phyloP scores from a whole-genome alignment of 2,888 invertebrate species.

The Orgyia antiqua region DNA sequence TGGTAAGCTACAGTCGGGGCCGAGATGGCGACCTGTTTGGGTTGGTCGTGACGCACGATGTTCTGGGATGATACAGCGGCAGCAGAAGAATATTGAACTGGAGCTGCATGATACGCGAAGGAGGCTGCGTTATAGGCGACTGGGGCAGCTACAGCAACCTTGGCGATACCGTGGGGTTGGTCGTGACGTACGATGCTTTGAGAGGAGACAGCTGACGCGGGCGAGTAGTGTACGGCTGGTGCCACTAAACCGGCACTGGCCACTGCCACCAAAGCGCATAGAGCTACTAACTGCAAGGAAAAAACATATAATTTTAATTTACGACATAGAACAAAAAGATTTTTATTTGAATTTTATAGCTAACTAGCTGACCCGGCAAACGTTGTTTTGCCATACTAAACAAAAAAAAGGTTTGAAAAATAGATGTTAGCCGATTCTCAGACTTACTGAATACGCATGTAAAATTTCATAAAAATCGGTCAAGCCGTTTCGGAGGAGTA shows the following conservation, averaged over 20 bases:
- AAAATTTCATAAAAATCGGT: too few species aligned
- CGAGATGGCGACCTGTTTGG: conserved; percentile 21
- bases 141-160: conserved; percentile 17
- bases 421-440: too few species aligned
- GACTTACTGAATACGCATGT: too few species aligned
- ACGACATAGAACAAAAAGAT: too few species aligned
- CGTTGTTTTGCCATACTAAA: too few species aligned
- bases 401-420: too few species aligned
- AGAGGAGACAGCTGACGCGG: conserved; percentile 45
- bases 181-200: conserved; percentile 36
- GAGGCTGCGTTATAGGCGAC: conserved; percentile 22
- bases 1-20: conserved; percentile 14
- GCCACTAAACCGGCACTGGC: conserved; percentile 37
- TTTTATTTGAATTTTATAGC: too few species aligned
- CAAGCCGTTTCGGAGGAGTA: too few species aligned
- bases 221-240: conserved; percentile 44
- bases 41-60: conserved; percentile 51
- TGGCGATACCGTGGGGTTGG: conserved; percentile 29
- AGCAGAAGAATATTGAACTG: conserved; percentile 45
- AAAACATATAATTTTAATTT: too few species aligned
- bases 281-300: conserved; percentile 19
- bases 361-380: too few species aligned
- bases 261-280: conserved; percentile 36
- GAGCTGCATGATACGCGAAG: conserved; percentile 25
- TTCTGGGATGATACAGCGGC: conserved; percentile 50